Conservation (phyloP, 1,140 invertebrate genomes). For the Temnothorax longispinosus region DNA sequence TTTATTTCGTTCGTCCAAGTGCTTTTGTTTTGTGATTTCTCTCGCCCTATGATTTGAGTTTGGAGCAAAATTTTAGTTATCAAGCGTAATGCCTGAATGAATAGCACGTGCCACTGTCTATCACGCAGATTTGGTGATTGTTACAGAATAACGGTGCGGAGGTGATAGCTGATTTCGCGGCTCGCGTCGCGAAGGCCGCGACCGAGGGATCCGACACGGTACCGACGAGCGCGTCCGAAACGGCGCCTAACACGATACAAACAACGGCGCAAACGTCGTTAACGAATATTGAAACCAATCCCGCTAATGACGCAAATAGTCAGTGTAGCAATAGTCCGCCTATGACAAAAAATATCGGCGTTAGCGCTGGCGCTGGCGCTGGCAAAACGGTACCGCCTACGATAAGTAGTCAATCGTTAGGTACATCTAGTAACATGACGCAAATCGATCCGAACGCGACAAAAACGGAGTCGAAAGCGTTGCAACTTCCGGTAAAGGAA, state of each 20-base stretch:
- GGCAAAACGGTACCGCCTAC: slow-evolving; percentile 45
- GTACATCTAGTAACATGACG: slow-evolving; percentile 59
- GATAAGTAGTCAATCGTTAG: slow-evolving; percentile 70
- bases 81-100: slow-evolving; percentile 60
- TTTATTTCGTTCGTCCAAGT: slow-evolving; percentile 68
- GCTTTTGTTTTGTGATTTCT: slow-evolving; percentile 67
- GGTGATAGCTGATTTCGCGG: slow-evolving; percentile 81
- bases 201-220: slow-evolving; percentile 74
- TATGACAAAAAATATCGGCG: slow-evolving; percentile 64
- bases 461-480: slow-evolving; percentile 75
- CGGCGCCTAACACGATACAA: slow-evolving; percentile 57
- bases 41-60: slow-evolving; percentile 74
- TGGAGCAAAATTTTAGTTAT: slow-evolving; percentile 79
- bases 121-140: slow-evolving; percentile 82
- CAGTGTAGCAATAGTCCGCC: slow-evolving; percentile 72
- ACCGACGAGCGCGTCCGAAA: slow-evolving; percentile 57
- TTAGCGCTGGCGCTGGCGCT: slow-evolving; percentile 25
- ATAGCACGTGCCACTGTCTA: slow-evolving; percentile 75
- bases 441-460: slow-evolving; percentile 65
- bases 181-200: slow-evolving; percentile 79
- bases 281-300: slow-evolving; percentile 68
- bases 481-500: slow-evolving; percentile 73
- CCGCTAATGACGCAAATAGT: slow-evolving; percentile 70
- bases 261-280: slow-evolving; percentile 62
- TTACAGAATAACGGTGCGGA: slow-evolving; percentile 80